These are phyloP conservation scores for Synergus itoensis DNA, from an alignment of 2,888 invertebrate species.

Conservation along the genomic window DNA sequence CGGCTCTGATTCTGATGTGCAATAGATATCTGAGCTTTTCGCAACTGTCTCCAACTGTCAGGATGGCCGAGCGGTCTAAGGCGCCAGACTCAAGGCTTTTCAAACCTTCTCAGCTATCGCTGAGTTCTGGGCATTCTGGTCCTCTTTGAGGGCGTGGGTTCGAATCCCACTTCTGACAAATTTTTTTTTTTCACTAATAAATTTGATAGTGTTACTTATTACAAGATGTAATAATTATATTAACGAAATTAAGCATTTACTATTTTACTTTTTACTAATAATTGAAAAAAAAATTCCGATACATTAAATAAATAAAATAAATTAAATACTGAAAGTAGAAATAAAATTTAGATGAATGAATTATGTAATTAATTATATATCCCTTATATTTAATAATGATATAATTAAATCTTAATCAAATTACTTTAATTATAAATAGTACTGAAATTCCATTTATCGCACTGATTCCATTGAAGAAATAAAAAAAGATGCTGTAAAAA, in stretches of 20 bases:
- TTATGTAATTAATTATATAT: background rate
- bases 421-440: no score
- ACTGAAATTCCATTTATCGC: no score
- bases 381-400: background rate
- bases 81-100: conserved; percentile 82
- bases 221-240: background rate
- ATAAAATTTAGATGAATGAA: background rate
- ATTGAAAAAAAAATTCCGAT: background rate
- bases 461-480: no score
- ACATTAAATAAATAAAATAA: background rate
- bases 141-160: conserved; percentile 82
- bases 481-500: no score
- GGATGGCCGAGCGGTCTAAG: conserved; percentile 83
- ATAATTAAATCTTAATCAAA: background rate
- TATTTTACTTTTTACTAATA: background rate
- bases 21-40: background rate
- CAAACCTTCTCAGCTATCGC: conserved; percentile 68
- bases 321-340: background rate
- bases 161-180: conserved; percentile 83
- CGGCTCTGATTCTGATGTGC: background rate
- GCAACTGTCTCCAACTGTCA: conserved; percentile 69
- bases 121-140: conserved; percentile 77
- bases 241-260: background rate
- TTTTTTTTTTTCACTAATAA: conserved; percentile 59
- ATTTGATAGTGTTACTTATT: background rate